Base-by-base conservation (phyloP, 2,113 vertebrate genomes). In the Gymnobelideus leadbeateri region DNA sequence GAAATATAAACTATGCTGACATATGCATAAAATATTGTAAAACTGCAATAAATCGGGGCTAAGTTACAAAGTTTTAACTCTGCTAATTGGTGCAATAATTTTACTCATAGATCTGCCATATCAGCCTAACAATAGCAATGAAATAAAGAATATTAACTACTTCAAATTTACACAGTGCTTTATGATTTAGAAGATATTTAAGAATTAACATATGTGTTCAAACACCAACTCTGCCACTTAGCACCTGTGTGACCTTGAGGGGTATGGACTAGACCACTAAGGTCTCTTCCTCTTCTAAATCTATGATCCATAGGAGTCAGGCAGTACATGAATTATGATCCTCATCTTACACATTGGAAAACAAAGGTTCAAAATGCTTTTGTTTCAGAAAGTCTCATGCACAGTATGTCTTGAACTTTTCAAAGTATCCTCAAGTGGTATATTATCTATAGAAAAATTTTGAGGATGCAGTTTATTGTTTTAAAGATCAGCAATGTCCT, bases 251-350 rank as follows among this genome's bases (percentile, higher is more conserved):
- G 51, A 23, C 50, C 55, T 8, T 89, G n/a, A 43, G 19, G 57
- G 19, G 1, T 84, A 84, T 84, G 46, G 7, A 91, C 51, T 43
- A 55, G 68, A 57, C 21, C 49, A 84, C 5, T 50, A 21, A 54
- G 14, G 24, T 54, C 68, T 89, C 46, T 26, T 43, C 28, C 47
- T 55, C 23, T 49, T 49, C 91, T 23, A 43, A 53, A 24, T 49
- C 53, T 91, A 94, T 94, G 53, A 84, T 24, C 43, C 49, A 28
- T 10, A 77, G 90, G 91, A 95, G 49, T 89, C 26, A 94, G 47
- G 37, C 19, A 84, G 37, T 43, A 43, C 1, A 8, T 43, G 68
- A 84, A 43, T 43, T 84, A 23, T 10, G 3, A 21, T 43, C 68
- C 68, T 84, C 37, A 84, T 84, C 26, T 43, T 84, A 84, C 16